Evolutionary conservation across 1,140 invertebrate genomes (phyloP), one percentile per base, ranked within the genome.

Genomic region (Cherax quadricarinatus): DNA sequence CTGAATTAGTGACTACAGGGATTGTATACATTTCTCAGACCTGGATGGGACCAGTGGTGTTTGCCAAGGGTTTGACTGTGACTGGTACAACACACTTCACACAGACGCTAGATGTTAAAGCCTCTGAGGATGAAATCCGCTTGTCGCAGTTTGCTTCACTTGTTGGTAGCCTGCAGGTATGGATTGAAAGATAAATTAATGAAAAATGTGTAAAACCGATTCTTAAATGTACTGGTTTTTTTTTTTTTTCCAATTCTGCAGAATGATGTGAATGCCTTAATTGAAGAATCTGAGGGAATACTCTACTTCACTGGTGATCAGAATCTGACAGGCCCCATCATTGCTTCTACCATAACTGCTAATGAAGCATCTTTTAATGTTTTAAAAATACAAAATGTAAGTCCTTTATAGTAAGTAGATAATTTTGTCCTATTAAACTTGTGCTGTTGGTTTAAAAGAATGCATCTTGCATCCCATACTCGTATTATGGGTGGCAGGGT

Each of bases 11-110:
- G 30, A 2, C 30, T 41, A 41, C 30, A 41, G 30, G 30, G 30
- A 41, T 41, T 21, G 9, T 49, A 51, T 48, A 48, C 24, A 30
- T 41, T 79, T 16, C 9, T 82, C 60, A 85, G 83, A 24, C 18
- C 10, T 85, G 83, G 83, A 62, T 14, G 12, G 83, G 83, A 5
- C 83, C 83, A 18, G 48, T 85, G 18, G 41, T 70, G 9, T 85
- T 85, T 21, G 4, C 83, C 0, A 12, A 70, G 60, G 83, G 83
- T 1, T 51, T 85, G 60, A 70, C 83, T 48, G 83, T 85, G 10
- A 85, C 60, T n/a, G 83, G 83, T 14, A 85, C 83, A 3, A 85
- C 83, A 14, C 70, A 3, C 30, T 85, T 85, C n/a, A 24, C n/a
- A 9, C 10, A 85, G 12, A 18, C 60, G 0, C 83, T 85, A 14